Evolutionary conservation across 2,113 vertebrate species (phyloP).

Genomic region (Oryzias celebensis): DNA sequence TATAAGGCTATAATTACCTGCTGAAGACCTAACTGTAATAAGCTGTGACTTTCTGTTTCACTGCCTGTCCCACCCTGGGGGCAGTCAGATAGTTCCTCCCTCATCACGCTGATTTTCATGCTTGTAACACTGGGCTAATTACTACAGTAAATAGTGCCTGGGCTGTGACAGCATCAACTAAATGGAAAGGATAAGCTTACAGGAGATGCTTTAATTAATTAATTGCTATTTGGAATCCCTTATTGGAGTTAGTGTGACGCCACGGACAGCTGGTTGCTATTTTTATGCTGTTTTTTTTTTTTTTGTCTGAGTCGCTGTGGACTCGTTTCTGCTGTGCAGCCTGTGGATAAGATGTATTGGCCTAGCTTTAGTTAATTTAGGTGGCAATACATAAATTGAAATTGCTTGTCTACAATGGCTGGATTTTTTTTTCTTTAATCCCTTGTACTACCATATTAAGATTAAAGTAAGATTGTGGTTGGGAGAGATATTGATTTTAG

Average conservation of each 20-base stretch:
- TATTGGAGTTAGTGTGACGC: conserved; percentile 34
- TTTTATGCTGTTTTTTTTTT: conserved; percentile 27
- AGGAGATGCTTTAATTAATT: conserved; percentile 60
- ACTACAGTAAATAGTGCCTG: conserved; percentile 56
- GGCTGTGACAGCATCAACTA: conserved; percentile 41
- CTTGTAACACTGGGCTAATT: conserved; percentile 66
- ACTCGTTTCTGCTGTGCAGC: conserved; percentile 6
- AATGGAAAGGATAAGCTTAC: conserved; percentile 39
- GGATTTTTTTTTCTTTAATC: conserved; percentile 51
- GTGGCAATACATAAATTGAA: conserved; percentile 16
- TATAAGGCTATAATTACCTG: conserved; percentile 59
- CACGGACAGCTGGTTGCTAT: conserved; percentile 16
- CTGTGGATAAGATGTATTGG: conserved; percentile 1
- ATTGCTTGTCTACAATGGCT: conserved; percentile 13
- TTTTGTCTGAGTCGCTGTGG: conserved; percentile 15
- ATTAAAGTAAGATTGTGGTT: conserved; percentile 72
- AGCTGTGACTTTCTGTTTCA: conserved; percentile 55
- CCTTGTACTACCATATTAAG: conserved; percentile 64
- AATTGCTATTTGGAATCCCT: conserved; percentile 47
- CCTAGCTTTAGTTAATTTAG: conserved; percentile 20
- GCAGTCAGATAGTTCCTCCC: conserved; percentile 59
- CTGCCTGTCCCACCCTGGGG: conserved; percentile 60
- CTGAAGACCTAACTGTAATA: conserved; percentile 52
- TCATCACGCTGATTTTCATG: conserved; percentile 64
- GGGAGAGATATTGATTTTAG: conserved; percentile 67